A percentile compares a stretch with the other conserved stretches of the same genome.
These are phyloP conservation scores for Sminthurides aquaticus DNA, from an alignment of 2,888 invertebrate species.

Conservation along the genomic window DNA sequence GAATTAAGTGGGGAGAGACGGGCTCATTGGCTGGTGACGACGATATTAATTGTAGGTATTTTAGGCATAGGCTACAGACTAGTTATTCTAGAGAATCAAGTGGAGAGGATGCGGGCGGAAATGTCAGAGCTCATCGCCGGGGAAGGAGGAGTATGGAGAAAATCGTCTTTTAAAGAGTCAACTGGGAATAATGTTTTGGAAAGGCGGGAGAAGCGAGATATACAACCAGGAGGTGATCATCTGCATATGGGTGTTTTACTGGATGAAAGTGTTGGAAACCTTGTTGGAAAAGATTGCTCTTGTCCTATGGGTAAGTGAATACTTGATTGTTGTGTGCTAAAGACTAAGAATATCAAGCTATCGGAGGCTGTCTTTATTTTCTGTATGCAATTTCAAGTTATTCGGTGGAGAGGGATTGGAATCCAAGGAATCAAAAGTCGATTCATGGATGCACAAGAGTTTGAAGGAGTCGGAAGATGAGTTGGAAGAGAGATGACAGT, in stretches of 20 bases:
- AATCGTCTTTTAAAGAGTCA: neutral
- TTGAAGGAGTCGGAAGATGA: too few relatives aligned
- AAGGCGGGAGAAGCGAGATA: neutral
- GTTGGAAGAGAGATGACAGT: too few relatives aligned
- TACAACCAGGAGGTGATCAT: neutral
- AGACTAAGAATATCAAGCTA: too few relatives aligned
- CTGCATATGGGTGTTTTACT: neutral
- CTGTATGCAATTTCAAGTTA: too few relatives aligned
- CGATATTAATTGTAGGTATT: constrained; percentile 11
- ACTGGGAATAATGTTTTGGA: neutral
- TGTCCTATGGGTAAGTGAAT: constrained; percentile 22
- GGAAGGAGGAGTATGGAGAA: too few relatives aligned
- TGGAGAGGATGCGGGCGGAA: constrained; percentile 13
- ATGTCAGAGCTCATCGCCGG: neutral
- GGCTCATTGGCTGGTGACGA: constrained; percentile 17
- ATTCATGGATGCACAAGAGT: too few relatives aligned
- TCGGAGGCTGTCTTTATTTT: too few relatives aligned
- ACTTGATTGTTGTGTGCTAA: too few relatives aligned
- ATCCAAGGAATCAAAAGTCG: too few relatives aligned
- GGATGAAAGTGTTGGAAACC: neutral
- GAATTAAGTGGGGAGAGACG: constrained; percentile 18
- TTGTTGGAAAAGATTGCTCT: constrained; percentile 13
- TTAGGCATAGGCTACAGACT: constrained; percentile 16
- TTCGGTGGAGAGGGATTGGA: too few relatives aligned
- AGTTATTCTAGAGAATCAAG: constrained; percentile 14